These are phyloP conservation scores for Platyscapa corneri DNA, from an alignment of 1,140 invertebrate genomes.

Conservation along the genomic window DNA sequence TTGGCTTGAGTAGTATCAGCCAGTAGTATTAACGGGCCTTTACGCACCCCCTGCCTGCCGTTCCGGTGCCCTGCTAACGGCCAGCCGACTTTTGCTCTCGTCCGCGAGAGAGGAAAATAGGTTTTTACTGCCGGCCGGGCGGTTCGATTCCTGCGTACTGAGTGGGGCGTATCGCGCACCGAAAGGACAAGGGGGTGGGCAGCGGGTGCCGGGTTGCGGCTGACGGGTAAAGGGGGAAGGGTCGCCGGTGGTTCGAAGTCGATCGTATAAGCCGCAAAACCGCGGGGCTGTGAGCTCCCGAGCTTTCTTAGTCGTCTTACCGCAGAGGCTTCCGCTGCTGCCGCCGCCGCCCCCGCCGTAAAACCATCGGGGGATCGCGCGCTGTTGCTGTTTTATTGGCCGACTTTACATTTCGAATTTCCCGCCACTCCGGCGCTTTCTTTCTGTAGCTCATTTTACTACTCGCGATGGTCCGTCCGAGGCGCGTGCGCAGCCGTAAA, in stretches of 20 bases:
- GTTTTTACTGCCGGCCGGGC: slow-evolving; percentile 57
- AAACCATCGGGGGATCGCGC: slow-evolving; percentile 3
- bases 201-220: too few species aligned
- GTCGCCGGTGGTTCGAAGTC: too few species aligned
- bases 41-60: slow-evolving; percentile 28
- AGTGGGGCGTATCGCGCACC: neutral
- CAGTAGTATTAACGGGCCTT: slow-evolving; percentile 55
- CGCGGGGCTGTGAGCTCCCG: neutral
- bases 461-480: neutral
- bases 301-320: too few species aligned
- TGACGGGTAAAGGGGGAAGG: too few species aligned
- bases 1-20: neutral
- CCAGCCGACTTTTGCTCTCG: slow-evolving; percentile 27
- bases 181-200: neutral
- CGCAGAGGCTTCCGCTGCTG: too few species aligned
- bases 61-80: neutral
- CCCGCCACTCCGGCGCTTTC: slow-evolving; percentile 10
- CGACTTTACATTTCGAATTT: slow-evolving; percentile 46
- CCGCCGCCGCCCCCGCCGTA: slow-evolving; percentile 16
- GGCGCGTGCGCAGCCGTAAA: neutral
- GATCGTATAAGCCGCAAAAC: slow-evolving; percentile 42
- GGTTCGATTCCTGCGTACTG: slow-evolving; percentile 55
- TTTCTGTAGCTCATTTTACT: neutral
- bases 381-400: slow-evolving; percentile 32
- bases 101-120: slow-evolving; percentile 58